Evolutionary conservation across 2,113 vertebrate genomes (phyloP), one percentile per base, ranked within the genome.

Genomic region (Mirza zaza): DNA sequence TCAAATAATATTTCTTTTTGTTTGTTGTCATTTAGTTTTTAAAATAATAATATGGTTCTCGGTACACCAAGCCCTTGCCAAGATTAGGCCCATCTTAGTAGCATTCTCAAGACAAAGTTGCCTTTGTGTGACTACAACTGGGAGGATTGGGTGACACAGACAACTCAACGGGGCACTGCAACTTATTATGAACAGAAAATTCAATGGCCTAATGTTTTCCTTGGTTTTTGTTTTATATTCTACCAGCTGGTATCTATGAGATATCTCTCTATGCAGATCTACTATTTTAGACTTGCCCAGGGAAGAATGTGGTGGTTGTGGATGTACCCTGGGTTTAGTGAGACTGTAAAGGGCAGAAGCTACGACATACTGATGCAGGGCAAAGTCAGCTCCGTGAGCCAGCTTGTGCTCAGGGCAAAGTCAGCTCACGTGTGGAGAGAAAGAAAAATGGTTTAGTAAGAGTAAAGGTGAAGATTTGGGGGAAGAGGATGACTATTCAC

Each of bases 31-130:
- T 94, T 97, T 97, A 75, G 95, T 94, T 96, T 81, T 77, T 91
- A 85, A 93, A 96, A 94, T 98, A 98, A 92, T 96, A 98, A 97
- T 97, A 97, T 89, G 96, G 97, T 98, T 98, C 97, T 98, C 42
- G 95, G 98, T 98, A 98, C 96, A 98, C 98, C 96, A 97, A 98
- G 98, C 96, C 98, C 97, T 97, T 98, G 98, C 98, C 98, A 98
- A 98, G 97, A 98, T 98, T 97, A 98, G 98, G 87, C 97, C 97
- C 98, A 98, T 98, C 98, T 98, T 98, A 86, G 97, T 93, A 94
- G 98, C 96, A 88, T 98, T 98, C 97, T 98, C 97, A 96, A 98
- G 97, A 99, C 99, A 99, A 99, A 99, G 98, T 98, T 93, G 97
- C 97, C 98, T 98, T 99, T 99, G 99, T 99, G 77, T 92, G 85